Evolutionary conservation across 2,797 vertebrate genomes (phyloP).

Genomic region (Ceryle rudis): DNA sequence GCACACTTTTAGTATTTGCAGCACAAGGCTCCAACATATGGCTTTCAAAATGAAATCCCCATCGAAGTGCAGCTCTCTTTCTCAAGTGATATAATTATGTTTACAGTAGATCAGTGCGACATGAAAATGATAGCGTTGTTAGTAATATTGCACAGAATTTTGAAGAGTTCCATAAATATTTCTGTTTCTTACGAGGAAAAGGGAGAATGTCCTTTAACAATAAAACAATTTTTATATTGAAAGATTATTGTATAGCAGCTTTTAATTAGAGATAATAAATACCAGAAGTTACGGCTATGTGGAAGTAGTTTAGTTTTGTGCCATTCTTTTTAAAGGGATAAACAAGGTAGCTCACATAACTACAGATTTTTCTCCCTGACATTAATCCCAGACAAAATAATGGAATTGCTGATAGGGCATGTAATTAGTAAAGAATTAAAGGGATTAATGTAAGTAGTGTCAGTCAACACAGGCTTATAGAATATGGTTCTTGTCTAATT

Average conservation of each 20-base stretch:
- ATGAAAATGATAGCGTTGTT: constrained; percentile 26
- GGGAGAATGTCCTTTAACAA: neutral
- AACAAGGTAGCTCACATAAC: constrained; percentile 24
- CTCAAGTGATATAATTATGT: constrained; percentile 46
- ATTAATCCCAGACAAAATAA: constrained; percentile 64
- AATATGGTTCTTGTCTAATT: constrained; percentile 39
- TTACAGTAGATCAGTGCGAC: constrained; percentile 32
- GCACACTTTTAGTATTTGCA: constrained; percentile 61
- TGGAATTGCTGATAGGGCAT: constrained; percentile 56
- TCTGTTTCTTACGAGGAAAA: neutral
- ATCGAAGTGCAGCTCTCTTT: constrained; percentile 46
- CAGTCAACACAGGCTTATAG: constrained; percentile 19
- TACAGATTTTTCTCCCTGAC: neutral
- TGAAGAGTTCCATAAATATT: constrained; percentile 24
- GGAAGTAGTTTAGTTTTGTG: neutral
- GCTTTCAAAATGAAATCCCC: constrained; percentile 53
- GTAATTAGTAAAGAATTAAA: constrained; percentile 68
- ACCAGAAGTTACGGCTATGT: neutral
- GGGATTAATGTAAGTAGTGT: constrained; percentile 60
- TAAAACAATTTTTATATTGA: neutral
- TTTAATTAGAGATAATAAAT: constrained; percentile 47
- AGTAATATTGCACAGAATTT: neutral
- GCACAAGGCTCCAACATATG: constrained; percentile 60
- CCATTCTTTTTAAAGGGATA: constrained; percentile 39
- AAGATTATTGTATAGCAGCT: neutral